Percentiles rank a stretch among this genome's conserved stretches.
Evolutionary conservation across 2,888 invertebrate genomes (phyloP).

Genomic region (Trichogramma dendrolimi): DNA sequence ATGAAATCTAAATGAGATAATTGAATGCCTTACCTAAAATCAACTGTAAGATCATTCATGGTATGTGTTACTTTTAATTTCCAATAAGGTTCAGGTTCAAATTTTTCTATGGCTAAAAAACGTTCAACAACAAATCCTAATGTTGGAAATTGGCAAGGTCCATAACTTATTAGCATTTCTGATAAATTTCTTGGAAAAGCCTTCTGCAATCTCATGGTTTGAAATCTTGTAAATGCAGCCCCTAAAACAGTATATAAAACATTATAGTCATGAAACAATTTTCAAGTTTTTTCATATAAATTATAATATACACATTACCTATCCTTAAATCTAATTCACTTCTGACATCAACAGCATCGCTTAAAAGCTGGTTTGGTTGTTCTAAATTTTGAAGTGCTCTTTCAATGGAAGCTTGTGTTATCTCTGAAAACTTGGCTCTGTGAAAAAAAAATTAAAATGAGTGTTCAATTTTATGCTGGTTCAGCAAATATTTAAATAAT

Average conservation of each 20-base stretch:
- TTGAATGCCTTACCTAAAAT: slow-evolving; percentile 58
- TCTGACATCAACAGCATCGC: slow-evolving; percentile 91
- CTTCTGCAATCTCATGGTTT: slow-evolving; percentile 83
- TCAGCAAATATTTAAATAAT: slow-evolving; percentile 10
- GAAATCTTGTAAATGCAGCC: slow-evolving; percentile 96
- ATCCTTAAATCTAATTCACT: slow-evolving; percentile 89
- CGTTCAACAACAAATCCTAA: slow-evolving; percentile 99
- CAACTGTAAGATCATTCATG: slow-evolving; percentile 71
- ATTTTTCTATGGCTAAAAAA: slow-evolving; percentile 85
- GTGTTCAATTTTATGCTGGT: not conserved
- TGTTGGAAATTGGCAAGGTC: slow-evolving; percentile 98
- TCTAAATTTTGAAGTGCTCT: slow-evolving; percentile 76
- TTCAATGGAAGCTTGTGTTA: slow-evolving; percentile 76
- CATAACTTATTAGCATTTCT: slow-evolving; percentile 89
- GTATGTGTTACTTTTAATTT: slow-evolving; percentile 83
- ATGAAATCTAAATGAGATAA: not conserved
- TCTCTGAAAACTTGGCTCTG: slow-evolving; percentile 95
- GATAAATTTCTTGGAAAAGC: slow-evolving; percentile 71
- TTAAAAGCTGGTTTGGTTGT: slow-evolving; percentile 74
- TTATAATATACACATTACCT: slow-evolving; percentile 55
- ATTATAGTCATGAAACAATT: slow-evolving; percentile 6
- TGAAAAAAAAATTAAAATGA: slow-evolving; percentile 23
- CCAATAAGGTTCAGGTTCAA: slow-evolving; percentile 94
- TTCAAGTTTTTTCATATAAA: not conserved
- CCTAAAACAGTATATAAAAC: slow-evolving; percentile 54